Evolutionary conservation across 2,113 vertebrate species (phyloP).

Genomic region (Neomonachus schauinslandi): DNA sequence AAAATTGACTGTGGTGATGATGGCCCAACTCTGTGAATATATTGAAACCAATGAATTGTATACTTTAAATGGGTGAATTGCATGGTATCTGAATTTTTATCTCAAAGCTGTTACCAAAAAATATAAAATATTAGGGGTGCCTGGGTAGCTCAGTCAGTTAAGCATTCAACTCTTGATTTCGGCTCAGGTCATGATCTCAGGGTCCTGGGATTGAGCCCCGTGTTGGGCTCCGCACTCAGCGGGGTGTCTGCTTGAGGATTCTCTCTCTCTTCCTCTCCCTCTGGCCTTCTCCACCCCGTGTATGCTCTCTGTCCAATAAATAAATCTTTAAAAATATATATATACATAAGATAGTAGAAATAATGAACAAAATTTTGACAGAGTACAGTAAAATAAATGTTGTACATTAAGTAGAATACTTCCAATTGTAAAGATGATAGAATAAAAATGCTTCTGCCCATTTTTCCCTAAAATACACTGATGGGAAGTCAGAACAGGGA

Average conservation of each 20-base stretch:
- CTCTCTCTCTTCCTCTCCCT: background rate
- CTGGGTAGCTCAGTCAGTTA: background rate
- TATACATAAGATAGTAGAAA: background rate
- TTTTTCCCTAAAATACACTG: background rate
- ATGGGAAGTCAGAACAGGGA: background rate
- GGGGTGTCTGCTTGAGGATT: background rate
- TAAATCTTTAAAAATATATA: background rate
- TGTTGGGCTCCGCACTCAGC: background rate
- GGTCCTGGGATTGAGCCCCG: background rate
- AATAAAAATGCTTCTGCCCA: background rate
- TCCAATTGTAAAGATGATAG: background rate
- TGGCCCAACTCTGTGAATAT: background rate
- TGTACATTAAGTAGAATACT: background rate
- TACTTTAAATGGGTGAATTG: background rate
- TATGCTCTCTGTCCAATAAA: background rate
- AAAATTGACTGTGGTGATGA: background rate
- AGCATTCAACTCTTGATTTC: background rate
- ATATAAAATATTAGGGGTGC: background rate
- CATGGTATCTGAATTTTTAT: background rate
- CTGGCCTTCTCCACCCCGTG: too few species aligned
- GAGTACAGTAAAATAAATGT: background rate
- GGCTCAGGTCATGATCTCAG: background rate
- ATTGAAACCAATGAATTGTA: background rate
- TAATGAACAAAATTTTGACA: background rate
- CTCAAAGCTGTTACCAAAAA: background rate